Evolutionary conservation across 2,888 invertebrate genomes (phyloP), one percentile per base, ranked within the genome.

Genomic region (Odiellus spinosus): DNA sequence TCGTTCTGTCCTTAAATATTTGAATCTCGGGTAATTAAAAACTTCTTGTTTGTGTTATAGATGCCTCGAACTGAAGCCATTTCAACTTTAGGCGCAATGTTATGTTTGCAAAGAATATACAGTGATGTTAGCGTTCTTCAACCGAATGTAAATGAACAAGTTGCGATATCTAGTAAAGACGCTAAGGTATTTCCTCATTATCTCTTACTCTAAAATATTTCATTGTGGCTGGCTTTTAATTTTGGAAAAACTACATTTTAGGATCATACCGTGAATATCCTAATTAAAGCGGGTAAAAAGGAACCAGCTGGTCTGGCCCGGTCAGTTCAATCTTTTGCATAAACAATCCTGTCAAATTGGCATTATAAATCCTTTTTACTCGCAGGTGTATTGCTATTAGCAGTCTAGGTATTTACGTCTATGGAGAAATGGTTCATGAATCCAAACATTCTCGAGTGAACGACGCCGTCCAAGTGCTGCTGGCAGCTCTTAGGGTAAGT

Each of bases 21-120:
- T 26, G 8, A 26, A 26, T 26, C 26, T 26, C 19, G 20, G n/a
- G n/a, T n/a, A n/a, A n/a, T n/a, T n/a, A n/a, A n/a, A n/a, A n/a
- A n/a, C n/a, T n/a, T 39, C 55, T 61, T n/a, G n/a, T n/a, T n/a
- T n/a, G n/a, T n/a, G n/a, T n/a, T 55, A 3, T 68, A 77, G 76
- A 79, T 80, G 50, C 93, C 93, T 0, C 74, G 91, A 49, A 80
- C 83, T 10, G 93, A 93, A 61, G 91, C 91, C 1, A 79, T 90
- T 19, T 82, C 87, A 0, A 78, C 93, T 51, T 70, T 95, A 32
- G 90, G 90, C 1, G 82, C 86, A 1, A 67, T 95, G 46, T 69
- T 93, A 38, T 81, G 86, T 55, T 74, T 87, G 55, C 85, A 88
- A 1, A 76, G 80, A 56, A 73, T 74, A 10, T 71, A 77, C 49